Conservation (phyloP, 2,888 invertebrate species). For the Rhingia rostrata region DNA sequence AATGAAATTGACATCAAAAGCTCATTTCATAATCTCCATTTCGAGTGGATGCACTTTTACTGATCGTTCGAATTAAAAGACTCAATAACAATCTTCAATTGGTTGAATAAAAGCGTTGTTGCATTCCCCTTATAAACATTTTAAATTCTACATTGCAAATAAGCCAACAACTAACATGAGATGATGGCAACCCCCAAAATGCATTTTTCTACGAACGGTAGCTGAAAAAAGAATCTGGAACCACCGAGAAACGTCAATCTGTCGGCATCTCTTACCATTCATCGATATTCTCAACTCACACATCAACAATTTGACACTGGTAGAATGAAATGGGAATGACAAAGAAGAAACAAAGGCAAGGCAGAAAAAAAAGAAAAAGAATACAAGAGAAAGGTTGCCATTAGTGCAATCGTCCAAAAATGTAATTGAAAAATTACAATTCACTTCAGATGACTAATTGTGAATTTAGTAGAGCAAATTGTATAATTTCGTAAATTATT, state of each 20-base stretch:
- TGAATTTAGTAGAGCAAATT: not conserved
- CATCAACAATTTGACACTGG: conserved; percentile 57
- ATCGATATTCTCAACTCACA: conserved; percentile 41
- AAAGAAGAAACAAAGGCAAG: conserved; percentile 38
- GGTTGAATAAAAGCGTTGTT: too few species aligned
- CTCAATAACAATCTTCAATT: too few species aligned
- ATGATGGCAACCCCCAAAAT: conserved; percentile 39
- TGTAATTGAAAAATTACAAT: conserved; percentile 57
- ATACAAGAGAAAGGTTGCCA: conserved; percentile 58
- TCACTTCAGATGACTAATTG: conserved; percentile 60
- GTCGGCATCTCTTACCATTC: conserved; percentile 16
- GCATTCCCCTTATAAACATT: too few species aligned
- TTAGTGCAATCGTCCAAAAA: conserved; percentile 33
- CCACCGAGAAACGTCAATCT: conserved; percentile 48
- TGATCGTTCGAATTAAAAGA: too few species aligned
- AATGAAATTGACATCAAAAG: too few species aligned
- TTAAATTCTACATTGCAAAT: too few species aligned
- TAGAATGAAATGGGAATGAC: conserved; percentile 22
- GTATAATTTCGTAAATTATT: not conserved
- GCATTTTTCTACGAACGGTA: conserved; percentile 20
- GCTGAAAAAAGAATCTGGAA: conserved; percentile 26
- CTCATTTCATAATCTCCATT: too few species aligned
- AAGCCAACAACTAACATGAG: not conserved
- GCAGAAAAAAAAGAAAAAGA: conserved; percentile 45
- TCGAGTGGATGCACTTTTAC: too few species aligned